Percentiles rank a stretch among this genome's conserved stretches.
Conservation (phyloP, 2,113 vertebrate species). For the Micromys minutus region DNA sequence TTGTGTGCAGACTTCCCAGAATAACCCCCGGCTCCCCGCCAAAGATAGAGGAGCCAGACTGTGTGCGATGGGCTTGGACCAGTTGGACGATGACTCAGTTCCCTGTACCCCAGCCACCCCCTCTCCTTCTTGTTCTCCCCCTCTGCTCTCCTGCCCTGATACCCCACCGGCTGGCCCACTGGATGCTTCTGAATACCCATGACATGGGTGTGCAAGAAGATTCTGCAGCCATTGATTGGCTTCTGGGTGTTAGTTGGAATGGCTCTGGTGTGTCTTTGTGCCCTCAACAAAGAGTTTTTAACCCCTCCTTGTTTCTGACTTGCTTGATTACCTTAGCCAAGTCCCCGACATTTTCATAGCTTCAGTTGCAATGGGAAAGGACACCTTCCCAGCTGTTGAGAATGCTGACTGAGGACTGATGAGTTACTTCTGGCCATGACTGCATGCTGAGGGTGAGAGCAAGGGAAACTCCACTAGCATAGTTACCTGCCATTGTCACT, state of each 20-base stretch:
- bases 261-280: not conserved
- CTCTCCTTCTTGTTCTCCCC: not conserved
- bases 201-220: not conserved
- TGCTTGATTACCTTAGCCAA: not conserved
- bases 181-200: not conserved
- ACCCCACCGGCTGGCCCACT: not conserved
- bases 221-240: not conserved
- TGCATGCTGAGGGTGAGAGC: not conserved
- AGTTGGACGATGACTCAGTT: constrained; percentile 41
- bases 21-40: constrained; percentile 72
- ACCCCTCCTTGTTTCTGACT: not conserved
- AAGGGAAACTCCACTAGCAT: not conserved
- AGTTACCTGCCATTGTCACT: fast-evolving
- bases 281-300: constrained; percentile 15
- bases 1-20: constrained; percentile 76
- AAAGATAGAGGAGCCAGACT: constrained; percentile 61
- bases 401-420: too few relatives aligned
- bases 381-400: fast-evolving
- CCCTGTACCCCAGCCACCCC: not conserved
- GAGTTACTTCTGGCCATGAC: too few relatives aligned
- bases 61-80: constrained; percentile 65
- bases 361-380: not conserved
- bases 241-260: not conserved
- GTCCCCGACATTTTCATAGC: not conserved
- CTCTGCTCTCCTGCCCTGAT: not conserved